A percentile compares a stretch with the other conserved stretches of the same genome.
These are phyloP conservation scores for Tachysurus vachellii DNA, from an alignment of 2,113 vertebrate species.

Conservation along the genomic window DNA sequence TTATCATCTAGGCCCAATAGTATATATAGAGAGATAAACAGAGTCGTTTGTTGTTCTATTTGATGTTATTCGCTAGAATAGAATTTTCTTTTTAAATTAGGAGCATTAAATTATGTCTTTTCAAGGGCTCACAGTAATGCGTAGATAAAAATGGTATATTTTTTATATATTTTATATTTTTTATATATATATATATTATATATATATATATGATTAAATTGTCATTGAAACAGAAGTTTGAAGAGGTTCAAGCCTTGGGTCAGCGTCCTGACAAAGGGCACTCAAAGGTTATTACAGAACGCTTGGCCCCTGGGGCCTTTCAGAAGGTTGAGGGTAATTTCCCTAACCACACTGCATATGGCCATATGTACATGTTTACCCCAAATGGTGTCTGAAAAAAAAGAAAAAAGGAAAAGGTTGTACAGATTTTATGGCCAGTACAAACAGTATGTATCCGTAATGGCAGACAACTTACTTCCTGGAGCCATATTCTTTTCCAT, in stretches of 20 bases:
- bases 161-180: no score
- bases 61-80: background rate
- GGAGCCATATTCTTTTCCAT: constrained; percentile 15
- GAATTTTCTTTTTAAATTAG: no score
- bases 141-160: no score
- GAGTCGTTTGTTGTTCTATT: background rate
- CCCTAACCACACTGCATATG: background rate
- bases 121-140: background rate
- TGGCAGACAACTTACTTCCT: background rate
- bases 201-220: no score
- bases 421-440: background rate
- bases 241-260: background rate
- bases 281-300: constrained; percentile 26
- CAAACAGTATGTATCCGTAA: background rate
- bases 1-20: background rate
- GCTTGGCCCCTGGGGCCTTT: background rate
- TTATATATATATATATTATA: no score
- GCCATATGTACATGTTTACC: constrained; percentile 25
- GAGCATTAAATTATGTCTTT: background rate
- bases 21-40: background rate
- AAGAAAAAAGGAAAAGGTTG: background rate
- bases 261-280: constrained; percentile 31
- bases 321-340: constrained; percentile 30
- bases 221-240: background rate
- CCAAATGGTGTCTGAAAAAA: background rate